These are phyloP conservation scores for Mugil cephalus DNA, from an alignment of 2,113 vertebrate genomes.

Conservation along the genomic window DNA sequence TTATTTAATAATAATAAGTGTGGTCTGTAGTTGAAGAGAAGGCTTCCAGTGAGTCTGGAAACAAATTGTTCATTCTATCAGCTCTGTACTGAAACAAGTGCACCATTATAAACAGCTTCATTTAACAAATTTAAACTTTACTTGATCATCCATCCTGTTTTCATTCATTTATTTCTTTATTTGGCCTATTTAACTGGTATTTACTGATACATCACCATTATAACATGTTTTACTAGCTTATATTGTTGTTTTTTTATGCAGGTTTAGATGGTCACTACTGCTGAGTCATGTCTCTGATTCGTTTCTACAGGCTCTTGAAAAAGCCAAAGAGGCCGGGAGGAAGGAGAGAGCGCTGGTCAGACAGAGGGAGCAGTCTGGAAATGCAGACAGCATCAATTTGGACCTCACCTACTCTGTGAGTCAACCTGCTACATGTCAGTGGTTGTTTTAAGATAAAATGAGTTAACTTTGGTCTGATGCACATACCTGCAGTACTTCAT, in stretches of 20 bases:
- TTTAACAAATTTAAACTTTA: no score
- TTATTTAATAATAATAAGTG: neutral
- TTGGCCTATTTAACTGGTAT: no score
- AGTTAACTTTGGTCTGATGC: no score
- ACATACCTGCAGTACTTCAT: no score
- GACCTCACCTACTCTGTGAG: conserved; percentile 96
- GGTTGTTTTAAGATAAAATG: neutral
- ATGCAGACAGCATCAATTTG: conserved; percentile 90
- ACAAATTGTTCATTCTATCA: neutral
- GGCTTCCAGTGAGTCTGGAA: neutral
- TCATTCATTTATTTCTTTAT: no score
- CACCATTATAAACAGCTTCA: neutral
- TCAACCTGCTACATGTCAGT: conserved; percentile 23
- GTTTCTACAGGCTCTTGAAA: conserved; percentile 89
- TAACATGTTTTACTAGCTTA: no score
- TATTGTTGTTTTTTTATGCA: neutral
- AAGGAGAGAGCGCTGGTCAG: conserved; percentile 92
- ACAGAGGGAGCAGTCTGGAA: conserved; percentile 90
- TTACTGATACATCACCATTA: neutral
- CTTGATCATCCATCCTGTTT: no score
- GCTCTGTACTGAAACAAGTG: neutral
- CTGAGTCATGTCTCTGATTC: neutral
- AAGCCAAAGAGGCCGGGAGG: conserved; percentile 96
- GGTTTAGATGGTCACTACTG: neutral
- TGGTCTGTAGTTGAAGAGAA: neutral